Evolutionary conservation across 2,888 invertebrate genomes (phyloP).

Genomic region (Spicauda simplicius): DNA sequence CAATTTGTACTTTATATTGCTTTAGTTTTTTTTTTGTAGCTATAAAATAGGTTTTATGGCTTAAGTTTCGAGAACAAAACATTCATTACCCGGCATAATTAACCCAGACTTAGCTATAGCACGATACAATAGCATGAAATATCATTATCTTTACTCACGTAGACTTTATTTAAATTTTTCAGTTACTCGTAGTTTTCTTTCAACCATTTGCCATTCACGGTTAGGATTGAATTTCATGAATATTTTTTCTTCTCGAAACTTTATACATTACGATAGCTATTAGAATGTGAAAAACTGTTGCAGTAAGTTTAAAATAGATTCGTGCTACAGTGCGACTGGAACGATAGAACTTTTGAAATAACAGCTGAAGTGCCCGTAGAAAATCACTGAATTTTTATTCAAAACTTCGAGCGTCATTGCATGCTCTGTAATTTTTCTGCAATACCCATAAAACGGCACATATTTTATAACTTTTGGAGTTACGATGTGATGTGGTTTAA

Average conservation of each 20-base stretch:
- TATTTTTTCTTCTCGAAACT: not conserved
- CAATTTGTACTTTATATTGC: no score
- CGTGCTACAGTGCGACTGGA: slow-evolving; percentile 25
- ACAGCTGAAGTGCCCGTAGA: slow-evolving; percentile 22
- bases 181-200: not conserved
- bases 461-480: not conserved
- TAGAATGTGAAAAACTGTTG: slow-evolving; percentile 15
- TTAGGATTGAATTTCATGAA: not conserved
- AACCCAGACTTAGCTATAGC: no score
- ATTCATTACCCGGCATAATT: no score
- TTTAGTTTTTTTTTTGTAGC: no score
- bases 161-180: not conserved
- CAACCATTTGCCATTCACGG: not conserved
- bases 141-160: no score
- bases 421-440: slow-evolving; percentile 16
- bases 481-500: not conserved
- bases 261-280: not conserved
- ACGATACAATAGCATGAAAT: no score
- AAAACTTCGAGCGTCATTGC: slow-evolving; percentile 14
- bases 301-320: slow-evolving; percentile 11
- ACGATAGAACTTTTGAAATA: slow-evolving; percentile 32
- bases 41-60: no score
- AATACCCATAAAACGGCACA: slow-evolving; percentile 13
- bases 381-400: slow-evolving; percentile 31
- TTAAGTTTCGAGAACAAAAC: no score